phyloP scores from a whole-genome alignment of 2,888 invertebrate species.

The Taphrorychus bicolor region DNA sequence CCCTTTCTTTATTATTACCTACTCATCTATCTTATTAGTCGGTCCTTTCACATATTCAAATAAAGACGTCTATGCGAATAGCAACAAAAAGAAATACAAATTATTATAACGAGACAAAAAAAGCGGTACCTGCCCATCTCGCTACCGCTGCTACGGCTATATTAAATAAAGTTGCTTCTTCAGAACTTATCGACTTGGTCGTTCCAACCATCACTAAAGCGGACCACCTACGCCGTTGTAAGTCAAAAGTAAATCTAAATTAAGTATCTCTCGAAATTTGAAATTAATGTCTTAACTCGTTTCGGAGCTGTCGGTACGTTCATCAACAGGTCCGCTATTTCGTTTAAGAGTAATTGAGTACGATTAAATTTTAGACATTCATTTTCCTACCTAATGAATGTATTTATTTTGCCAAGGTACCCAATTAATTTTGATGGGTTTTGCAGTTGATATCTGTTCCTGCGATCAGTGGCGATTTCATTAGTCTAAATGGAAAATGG shows the following conservation, averaged over 20 bases:
- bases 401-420: conserved; percentile 37
- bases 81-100: too few species aligned
- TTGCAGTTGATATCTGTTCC: conserved; percentile 21
- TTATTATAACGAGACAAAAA: not conserved
- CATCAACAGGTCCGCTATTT: conserved; percentile 38
- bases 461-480: conserved; percentile 26
- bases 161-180: not conserved
- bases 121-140: not conserved
- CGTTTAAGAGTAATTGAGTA: conserved; percentile 38
- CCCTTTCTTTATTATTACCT: too few species aligned
- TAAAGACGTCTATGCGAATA: too few species aligned
- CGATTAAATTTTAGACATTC: conserved; percentile 37
- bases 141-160: not conserved
- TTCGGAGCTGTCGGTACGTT: conserved; percentile 41
- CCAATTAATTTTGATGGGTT: conserved; percentile 35
- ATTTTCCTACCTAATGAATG: conserved; percentile 40
- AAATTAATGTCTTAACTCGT: conserved; percentile 50
- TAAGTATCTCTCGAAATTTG: conserved; percentile 49
- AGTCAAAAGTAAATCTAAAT: conserved; percentile 49
- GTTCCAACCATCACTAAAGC: conserved; percentile 11
- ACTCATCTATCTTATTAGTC: too few species aligned
- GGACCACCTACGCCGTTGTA: conserved; percentile 54
- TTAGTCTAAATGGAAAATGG: conserved; percentile 21
- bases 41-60: too few species aligned
- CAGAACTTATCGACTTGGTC: not conserved